Base-by-base conservation (phyloP, 2,888 invertebrate species). In the Drosophila niveifrons region DNA sequence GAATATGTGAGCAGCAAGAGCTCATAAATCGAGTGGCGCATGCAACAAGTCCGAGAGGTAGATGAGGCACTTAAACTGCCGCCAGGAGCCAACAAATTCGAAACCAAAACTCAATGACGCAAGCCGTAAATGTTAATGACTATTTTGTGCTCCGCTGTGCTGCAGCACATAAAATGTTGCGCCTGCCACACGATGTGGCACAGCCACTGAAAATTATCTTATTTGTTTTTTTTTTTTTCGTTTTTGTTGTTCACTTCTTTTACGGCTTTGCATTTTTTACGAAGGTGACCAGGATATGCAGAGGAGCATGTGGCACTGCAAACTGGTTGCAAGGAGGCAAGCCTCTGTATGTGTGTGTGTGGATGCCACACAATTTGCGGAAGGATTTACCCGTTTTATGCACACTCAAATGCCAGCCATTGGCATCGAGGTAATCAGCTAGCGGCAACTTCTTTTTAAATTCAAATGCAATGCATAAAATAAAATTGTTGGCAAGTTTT, bases 41-140 rank as follows among this genome's bases (percentile, higher is more conserved):
- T 58, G 80, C 80, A 82, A 82, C 83, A 80, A 70, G 73, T 64
- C 18, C 18, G 15, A 3, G 8, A 2, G 2, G 29, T 3, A n/a
- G 28, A n/a, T 59, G 59, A 13, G 29, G 43, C 43, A 51, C 44
- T 31, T 36, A 18, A 51, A 31, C 28, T 39, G 34, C 13, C 13
- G 36, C n/a, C 31, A 46, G 61, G 51, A 47, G 34, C 56, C 56
- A 44, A 39, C 56, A 73, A 63, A 61, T 51, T 31, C 15, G 68
- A 68, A 72, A 76, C 62, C 71, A 56, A 75, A 70, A 70, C 76
- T 66, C 79, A 73, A 71, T 78, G 77, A 73, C 70, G 79, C 70
- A 66, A 67, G 62, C 66, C 47, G 66, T 86, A 81, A 86, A 77
- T 69, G 75, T 75, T 78, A 83, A 86, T 79, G 82, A 72, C 66